phyloP scores from a whole-genome alignment of 2,888 invertebrate genomes.

The Serripes groenlandicus region DNA sequence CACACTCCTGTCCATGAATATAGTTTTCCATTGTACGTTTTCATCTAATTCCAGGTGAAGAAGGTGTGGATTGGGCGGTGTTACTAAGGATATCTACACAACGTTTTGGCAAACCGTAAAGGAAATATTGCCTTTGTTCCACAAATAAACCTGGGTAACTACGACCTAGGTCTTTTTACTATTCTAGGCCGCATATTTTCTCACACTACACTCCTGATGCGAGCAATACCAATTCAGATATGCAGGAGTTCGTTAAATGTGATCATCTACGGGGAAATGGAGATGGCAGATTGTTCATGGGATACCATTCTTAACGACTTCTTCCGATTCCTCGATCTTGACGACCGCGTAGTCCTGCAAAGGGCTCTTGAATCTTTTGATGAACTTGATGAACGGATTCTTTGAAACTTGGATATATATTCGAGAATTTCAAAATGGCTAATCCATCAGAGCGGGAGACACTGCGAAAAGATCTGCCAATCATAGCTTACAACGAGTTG shows the following conservation, averaged over 20 bases:
- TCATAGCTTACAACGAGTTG: constrained; percentile 1
- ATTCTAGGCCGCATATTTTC: background rate
- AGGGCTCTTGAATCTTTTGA: background rate
- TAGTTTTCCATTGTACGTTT: background rate
- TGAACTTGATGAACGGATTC: background rate
- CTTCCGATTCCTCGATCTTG: background rate
- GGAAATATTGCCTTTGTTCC: background rate
- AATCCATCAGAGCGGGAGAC: background rate
- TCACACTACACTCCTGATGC: background rate
- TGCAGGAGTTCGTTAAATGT: constrained; percentile 7
- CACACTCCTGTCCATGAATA: too few relatives aligned
- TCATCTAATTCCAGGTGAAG: background rate
- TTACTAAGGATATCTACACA: background rate
- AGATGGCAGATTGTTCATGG: background rate
- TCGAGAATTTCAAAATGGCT: background rate
- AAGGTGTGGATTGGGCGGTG: background rate
- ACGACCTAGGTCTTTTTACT: background rate
- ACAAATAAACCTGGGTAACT: background rate
- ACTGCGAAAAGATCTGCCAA: background rate
- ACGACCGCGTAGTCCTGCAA: background rate
- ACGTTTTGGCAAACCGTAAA: background rate
- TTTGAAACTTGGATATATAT: background rate
- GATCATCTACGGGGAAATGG: background rate
- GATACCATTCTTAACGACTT: constrained; percentile 5
- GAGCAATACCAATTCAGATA: background rate